Evolutionary conservation across 2,113 vertebrate genomes (phyloP), one percentile per base, ranked within the genome.

Genomic region (Zosterops hypoxanthus): DNA sequence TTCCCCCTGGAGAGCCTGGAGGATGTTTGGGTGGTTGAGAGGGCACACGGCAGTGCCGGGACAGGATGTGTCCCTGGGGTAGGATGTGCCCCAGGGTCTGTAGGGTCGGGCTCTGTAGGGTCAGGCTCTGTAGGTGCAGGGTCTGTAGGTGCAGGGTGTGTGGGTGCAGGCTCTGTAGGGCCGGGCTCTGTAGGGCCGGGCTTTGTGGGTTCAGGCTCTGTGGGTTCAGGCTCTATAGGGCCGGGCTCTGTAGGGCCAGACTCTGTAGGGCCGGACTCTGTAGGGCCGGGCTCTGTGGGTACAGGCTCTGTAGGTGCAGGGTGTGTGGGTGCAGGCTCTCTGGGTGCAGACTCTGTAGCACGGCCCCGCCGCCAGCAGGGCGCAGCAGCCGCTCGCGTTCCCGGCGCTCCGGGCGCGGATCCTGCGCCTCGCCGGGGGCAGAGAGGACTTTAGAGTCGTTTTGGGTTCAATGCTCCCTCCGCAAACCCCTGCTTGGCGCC

Each of bases 311-410:
- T 41, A 29, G 60, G 36, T 36, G 4, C 15, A 3, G 36, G 59
- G 5, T 56, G 7, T 34, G 24, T 11, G 2, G 14, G 33, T 1
- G 1, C 42, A 1, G 55, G 33, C 8, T 59, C 19, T 36, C 36
- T 36, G 36, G 36, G 36, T 36, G 9, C 36, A 36, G 36, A 36
- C 36, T 39, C 36, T 86, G 92, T 68, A 94, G 20, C 92, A 36
- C 82, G 29, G 47, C 85, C 23, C 2, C 11, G 72, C 75, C 8
- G 55, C 98, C 98, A 97, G 97, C 92, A 98, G 98, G 97, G 97
- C 81, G 97, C 90, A 95, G 93, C 95, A 96, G 39, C 82, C 94
- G 83, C 69, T 95, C 81, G 88, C 55, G 41, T 86, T 88, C 44
- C 66, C 22, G 31, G 85, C 39, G 23, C 47, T 49, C 11, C 44